Evolutionary conservation across 2,797 vertebrate genomes (phyloP), one percentile per base, ranked within the genome.

Genomic region (Darevskia nairensis): DNA sequence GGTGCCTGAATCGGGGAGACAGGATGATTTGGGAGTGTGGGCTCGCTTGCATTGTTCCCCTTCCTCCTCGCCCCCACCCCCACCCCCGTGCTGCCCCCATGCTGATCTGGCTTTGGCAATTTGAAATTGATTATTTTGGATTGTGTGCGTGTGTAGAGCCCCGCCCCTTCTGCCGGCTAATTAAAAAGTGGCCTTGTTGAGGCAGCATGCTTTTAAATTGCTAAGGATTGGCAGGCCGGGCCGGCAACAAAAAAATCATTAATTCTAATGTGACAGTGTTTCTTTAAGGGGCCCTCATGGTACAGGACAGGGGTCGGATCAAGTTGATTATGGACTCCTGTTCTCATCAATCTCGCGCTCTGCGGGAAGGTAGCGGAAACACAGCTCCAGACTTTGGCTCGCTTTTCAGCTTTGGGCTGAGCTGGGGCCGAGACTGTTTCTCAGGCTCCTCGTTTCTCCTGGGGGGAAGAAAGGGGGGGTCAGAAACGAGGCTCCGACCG

Each of bases 281-380:
- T 88, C 89, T 90, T 90, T 88, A 90, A 90, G 86, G 69, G 72
- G 82, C 82, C 68, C 86, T 69, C 83, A n/a, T 21, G 35, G 71
- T 85, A 77, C 71, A 85, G 78, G 64, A 88, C 71, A 76, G 71
- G 78, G 89, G 86, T 85, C 8, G 83, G 64, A 82, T 85, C 83
- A 55, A 64, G 39, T 82, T 85, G 89, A 78, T 88, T 85, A 85
- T 82, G 83, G 78, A 88, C 86, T 85, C 78, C 83, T 85, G 82
- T 90, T 88, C 89, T 82, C 89, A 90, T 90, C 89, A 85, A 90
- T 90, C 89, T 90, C 39, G 7, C 9, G 59, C 89, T 72, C 78
- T 81, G 72, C 74, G n/a, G 77, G 83, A 78, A 72, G 79, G 86
- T 61, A 78, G 71, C 17, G 82, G 86, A 88, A 88, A 55, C 35